Percentiles rank a stretch among this genome's conserved stretches.
Conservation (phyloP, 2,888 invertebrate genomes). For the Diplolepis rosae region DNA sequence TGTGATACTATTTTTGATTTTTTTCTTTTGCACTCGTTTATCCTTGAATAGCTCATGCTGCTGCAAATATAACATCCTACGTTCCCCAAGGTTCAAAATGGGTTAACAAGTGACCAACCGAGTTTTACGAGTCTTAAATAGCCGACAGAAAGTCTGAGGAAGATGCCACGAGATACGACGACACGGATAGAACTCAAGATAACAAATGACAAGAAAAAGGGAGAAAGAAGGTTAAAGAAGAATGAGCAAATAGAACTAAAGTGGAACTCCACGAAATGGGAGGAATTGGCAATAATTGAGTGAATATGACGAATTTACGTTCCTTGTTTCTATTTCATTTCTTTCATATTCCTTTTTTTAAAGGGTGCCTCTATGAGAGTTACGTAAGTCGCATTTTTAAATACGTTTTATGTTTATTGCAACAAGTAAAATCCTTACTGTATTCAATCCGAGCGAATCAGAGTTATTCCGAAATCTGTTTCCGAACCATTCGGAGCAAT, state of each 20-base stretch:
- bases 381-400: no score
- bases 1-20: background rate
- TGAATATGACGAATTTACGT: background rate
- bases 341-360: background rate
- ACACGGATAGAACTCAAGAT: conserved; percentile 8
- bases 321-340: background rate
- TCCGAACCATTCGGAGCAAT: no score
- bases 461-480: no score
- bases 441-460: no score
- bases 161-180: conserved; percentile 21
- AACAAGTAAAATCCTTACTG: no score
- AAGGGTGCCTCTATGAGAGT: no score
- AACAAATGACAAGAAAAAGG: background rate
- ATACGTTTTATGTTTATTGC: no score
- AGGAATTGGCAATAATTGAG: conserved; percentile 13
- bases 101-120: conserved; percentile 26
- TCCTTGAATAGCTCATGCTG: conserved; percentile 2
- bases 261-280: conserved; percentile 7
- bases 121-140: conserved; percentile 29
- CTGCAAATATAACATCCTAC: background rate
- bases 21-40: background rate
- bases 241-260: conserved; percentile 2
- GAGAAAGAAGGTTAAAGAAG: background rate
- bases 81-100: conserved; percentile 19
- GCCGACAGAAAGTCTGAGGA: conserved; percentile 27